These are phyloP conservation scores for Petaurus breviceps DNA, from an alignment of 2,113 vertebrate genomes.

Conservation along the genomic window DNA sequence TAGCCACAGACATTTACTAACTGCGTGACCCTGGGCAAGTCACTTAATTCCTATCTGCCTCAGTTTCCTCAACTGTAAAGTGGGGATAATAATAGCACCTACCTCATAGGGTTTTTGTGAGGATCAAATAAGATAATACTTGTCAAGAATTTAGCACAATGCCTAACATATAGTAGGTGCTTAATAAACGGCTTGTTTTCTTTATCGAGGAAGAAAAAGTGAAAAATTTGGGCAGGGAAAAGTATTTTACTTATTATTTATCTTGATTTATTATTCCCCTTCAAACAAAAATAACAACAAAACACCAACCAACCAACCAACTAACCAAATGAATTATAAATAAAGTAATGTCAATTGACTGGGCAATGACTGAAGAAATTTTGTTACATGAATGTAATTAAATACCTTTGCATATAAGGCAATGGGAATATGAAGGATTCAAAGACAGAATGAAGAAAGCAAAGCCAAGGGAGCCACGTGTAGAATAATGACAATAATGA, in stretches of 20 bases:
- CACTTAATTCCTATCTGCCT: no score
- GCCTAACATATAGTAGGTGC: no score
- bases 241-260: neutral
- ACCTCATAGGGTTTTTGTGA: no score
- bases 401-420: neutral
- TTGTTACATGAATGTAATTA: neutral
- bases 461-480: no score
- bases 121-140: no score
- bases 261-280: neutral
- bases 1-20: no score
- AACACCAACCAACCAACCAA: neutral
- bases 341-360: neutral
- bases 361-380: neutral
- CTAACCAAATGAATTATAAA: neutral
- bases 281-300: neutral
- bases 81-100: no score
- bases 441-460: neutral
- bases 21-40: no score
- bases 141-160: no score
- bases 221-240: neutral
- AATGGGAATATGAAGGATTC: neutral
- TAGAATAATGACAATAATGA: no score
- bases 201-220: neutral
- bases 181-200: neutral
- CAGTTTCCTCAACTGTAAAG: no score